Evolutionary conservation across 2,888 invertebrate species (phyloP).

Genomic region (Cenopis cana): DNA sequence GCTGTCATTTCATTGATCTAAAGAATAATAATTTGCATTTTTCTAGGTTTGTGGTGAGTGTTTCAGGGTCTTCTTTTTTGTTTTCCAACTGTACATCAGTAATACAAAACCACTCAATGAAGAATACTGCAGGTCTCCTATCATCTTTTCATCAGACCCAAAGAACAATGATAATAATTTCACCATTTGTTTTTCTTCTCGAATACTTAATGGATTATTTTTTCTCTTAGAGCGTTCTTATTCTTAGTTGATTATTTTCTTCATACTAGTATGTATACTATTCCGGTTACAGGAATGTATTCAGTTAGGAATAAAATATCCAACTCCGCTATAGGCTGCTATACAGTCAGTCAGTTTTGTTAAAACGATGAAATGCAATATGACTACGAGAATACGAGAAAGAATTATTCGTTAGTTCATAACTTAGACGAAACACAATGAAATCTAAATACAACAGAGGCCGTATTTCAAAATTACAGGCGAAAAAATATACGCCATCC

Average conservation of each 20-base stretch:
- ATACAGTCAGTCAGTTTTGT: background rate
- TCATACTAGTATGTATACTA: too few species aligned
- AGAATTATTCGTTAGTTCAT: background rate
- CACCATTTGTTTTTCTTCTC: too few species aligned
- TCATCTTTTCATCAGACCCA: too few species aligned
- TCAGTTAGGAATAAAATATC: background rate
- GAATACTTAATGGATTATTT: too few species aligned
- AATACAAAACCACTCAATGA: background rate
- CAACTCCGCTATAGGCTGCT: background rate
- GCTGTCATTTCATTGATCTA: background rate
- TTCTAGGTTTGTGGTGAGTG: too few species aligned
- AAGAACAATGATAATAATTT: too few species aligned
- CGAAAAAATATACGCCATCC: slow-evolving; percentile 38
- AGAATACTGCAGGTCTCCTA: background rate
- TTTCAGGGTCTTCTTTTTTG: too few species aligned
- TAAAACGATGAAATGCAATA: slow-evolving; percentile 2
- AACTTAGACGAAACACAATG: slow-evolving; percentile 8
- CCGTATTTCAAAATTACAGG: slow-evolving; percentile 34
- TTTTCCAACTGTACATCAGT: background rate
- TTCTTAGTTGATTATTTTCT: too few species aligned
- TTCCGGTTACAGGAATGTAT: too few species aligned
- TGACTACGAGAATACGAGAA: background rate
- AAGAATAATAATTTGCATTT: too few species aligned
- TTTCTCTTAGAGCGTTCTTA: too few species aligned
- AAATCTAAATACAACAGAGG: slow-evolving; percentile 26